Base-by-base conservation (phyloP, 1,140 invertebrate species). In the Venustaconcha ellipsiformis region DNA sequence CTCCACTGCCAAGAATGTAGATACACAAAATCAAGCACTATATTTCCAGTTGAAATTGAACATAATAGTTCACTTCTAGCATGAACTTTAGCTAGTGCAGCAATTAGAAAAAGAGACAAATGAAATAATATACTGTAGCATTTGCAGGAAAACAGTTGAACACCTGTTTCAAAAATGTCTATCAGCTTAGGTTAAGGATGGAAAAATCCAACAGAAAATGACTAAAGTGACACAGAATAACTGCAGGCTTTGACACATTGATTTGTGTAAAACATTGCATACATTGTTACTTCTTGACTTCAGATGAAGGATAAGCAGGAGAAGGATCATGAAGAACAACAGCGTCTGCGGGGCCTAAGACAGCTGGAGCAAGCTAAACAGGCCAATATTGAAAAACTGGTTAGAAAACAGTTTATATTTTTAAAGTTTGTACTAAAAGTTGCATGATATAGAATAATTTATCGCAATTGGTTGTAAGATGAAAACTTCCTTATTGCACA, bases 371-470 rank as follows among this genome's bases (percentile, higher is more conserved):
- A 84, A 64, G 88, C 88, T 23, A 89, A 86, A 70, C 82, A 84
- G 67, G 86, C 85, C 23, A 89, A 88, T 65, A 83, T 89, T 57
- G 87, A 90, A 30, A 86, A 87, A 78, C 74, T 90, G 87, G 89
- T 89, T 67, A 82, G 80, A 77, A 65, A 65, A 57, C 30, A 17
- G 17, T 58, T 71, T 48, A 48, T 48, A 8, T 48, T 48, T 48
- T 6, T 48, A 48, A 48, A 48, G 37, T 48, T 48, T 48, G 0
- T 8, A 48, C 0, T 48, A 48, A 48, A 11, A 48, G 37, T 48
- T 48, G 4, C 6, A 48, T 48, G 37, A 48, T 48, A 48, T 48
- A 48, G 37, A 48, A 48, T 6, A 8, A 48, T 8, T 48, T 48
- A 48, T 48, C 0, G 6, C 37, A 8, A 8, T 6, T 48, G 37